These are phyloP conservation scores for Synanthedon myopaeformis DNA, from an alignment of 2,888 invertebrate genomes.

Conservation along the genomic window DNA sequence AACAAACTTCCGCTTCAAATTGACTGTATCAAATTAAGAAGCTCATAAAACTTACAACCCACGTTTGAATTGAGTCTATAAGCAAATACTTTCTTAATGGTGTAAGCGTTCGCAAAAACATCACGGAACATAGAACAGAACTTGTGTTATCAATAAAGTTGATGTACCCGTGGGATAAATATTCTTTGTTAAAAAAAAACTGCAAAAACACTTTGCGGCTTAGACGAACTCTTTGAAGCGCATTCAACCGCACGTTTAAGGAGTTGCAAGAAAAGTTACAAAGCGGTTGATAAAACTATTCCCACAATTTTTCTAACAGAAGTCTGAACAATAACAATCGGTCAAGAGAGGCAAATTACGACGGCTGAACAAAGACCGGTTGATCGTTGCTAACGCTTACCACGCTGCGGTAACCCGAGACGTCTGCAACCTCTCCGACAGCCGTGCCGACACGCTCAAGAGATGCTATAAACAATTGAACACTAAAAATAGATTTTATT, in stretches of 20 bases:
- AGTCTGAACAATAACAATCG: slow-evolving; percentile 13
- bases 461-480: slow-evolving; percentile 47
- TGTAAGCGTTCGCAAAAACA: background rate
- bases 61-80: background rate
- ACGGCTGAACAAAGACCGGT: slow-evolving; percentile 27
- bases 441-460: slow-evolving; percentile 44
- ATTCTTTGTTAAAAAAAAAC: background rate
- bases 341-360: slow-evolving; percentile 8
- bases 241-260: background rate
- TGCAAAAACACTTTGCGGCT: background rate
- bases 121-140: background rate
- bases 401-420: slow-evolving; percentile 47
- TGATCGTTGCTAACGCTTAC: slow-evolving; percentile 37
- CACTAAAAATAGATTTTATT: slow-evolving; percentile 58
- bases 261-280: background rate
- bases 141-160: background rate
- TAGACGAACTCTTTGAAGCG: background rate
- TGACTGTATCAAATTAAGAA: too few species aligned
- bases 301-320: background rate
- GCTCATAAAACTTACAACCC: too few species aligned
- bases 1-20: too few species aligned
- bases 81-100: background rate
- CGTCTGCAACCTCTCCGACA: slow-evolving; percentile 19
- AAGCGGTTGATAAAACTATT: background rate
- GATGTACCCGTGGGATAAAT: background rate